Evolutionary conservation across 2,888 invertebrate species (phyloP), one percentile per base, ranked within the genome.

Genomic region (Cephonodes hylas): DNA sequence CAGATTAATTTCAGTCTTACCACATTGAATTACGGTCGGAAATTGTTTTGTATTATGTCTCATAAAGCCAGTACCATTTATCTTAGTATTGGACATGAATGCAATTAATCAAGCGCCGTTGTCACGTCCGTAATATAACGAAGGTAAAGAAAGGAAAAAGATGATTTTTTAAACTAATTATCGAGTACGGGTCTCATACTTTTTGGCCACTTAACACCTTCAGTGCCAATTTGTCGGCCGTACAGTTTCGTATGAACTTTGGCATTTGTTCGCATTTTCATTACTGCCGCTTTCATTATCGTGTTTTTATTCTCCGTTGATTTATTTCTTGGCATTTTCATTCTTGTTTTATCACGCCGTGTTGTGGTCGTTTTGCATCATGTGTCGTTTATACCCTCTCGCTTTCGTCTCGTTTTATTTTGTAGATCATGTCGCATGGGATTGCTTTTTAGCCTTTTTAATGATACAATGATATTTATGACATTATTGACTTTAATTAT

Each of bases 61-160:
- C 46, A 58, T 58, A 61, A 61, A 58, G 31, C 34, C 53, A 44
- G 42, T 23, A 63, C 83, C 86, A 88, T 90, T 88, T 89, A 90
- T 90, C 90, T 89, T 86, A 76, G 77, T 80, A 81, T 83, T 84
- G 83, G 84, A 85, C 85, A 83, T 81, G 78, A 81, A 79, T 80
- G 89, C 88, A 89, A 91, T 91, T 90, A 90, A 90, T 91, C 90
- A 91, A 89, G 80, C 71, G 81, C 80, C 84, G 87, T 86, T 90
- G 90, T 90, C 90, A 89, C 85, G 85, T 86, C 80, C 80, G 80
- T 83, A 84, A 83, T 84, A 87, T 85, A 83, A 80, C 73, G 76
- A 72, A 79, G 85, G 83, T 88, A 89, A 87, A 86, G 85, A 85
- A 53, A 53, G 53, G 84, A 86, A 89, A 86, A 89, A 85, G 84